These are phyloP conservation scores for Atlantisia rogersi DNA, from an alignment of 2,113 vertebrate genomes.

Conservation along the genomic window DNA sequence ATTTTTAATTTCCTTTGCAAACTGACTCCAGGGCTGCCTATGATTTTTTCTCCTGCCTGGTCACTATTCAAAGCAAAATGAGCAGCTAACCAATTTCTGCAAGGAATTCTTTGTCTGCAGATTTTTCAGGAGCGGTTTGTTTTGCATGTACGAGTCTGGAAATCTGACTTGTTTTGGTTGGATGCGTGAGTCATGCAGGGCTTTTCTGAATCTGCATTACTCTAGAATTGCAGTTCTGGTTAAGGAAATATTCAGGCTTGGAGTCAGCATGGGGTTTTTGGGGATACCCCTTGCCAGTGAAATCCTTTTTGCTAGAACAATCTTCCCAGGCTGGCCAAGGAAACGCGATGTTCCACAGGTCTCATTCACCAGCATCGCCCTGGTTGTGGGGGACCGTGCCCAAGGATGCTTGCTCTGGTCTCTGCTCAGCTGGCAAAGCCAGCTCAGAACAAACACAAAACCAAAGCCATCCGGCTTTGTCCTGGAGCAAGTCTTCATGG, in stretches of 20 bases:
- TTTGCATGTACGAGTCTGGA: slow-evolving; percentile 52
- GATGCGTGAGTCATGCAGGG: neutral
- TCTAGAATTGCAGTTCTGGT: slow-evolving; percentile 57
- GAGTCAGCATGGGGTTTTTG: slow-evolving; percentile 4
- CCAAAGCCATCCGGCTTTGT: neutral
- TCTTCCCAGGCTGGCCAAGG: neutral
- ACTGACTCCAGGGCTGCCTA: slow-evolving; percentile 45
- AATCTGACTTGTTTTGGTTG: slow-evolving; percentile 55
- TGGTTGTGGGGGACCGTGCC: neutral
- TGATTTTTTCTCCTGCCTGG: slow-evolving; percentile 58
- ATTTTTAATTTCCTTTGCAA: slow-evolving; percentile 65
- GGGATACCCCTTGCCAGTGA: slow-evolving; percentile 69
- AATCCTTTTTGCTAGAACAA: slow-evolving; percentile 63
- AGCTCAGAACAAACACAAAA: neutral
- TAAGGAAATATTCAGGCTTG: slow-evolving; percentile 49
- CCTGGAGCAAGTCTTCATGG: neutral
- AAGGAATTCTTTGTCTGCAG: slow-evolving; percentile 68
- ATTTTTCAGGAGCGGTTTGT: slow-evolving; percentile 65
- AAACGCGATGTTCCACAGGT: neutral
- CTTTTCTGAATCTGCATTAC: slow-evolving; percentile 48
- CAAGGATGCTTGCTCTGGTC: neutral
- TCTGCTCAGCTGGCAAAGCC: neutral
- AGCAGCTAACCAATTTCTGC: slow-evolving; percentile 59
- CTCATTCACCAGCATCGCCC: neutral
- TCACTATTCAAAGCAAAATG: slow-evolving; percentile 57